Base-by-base conservation (phyloP, 2,888 invertebrate species). In the Drosophila mercatorum region DNA sequence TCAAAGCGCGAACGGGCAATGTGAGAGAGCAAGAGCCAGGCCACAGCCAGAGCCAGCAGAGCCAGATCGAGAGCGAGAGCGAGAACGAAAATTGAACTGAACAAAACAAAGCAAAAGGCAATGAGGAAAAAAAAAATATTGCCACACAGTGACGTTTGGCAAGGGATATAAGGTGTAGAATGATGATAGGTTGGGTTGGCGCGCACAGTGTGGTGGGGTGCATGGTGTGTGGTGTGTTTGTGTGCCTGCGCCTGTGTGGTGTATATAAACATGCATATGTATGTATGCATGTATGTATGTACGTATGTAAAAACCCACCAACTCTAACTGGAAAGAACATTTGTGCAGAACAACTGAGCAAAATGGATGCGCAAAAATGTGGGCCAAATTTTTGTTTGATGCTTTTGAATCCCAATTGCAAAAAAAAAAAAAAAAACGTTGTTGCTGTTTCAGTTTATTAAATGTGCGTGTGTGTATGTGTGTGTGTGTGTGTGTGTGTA, bases 351-450 rank as follows among this genome's bases (percentile, higher is more conserved):
- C 64, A 74, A 57, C 68, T 55, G 47, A 59, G 52, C 64, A 65
- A 74, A 78, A 72, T 78, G 58, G 62, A 77, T 74, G 77, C 70
- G 66, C 74, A 77, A 74, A 76, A 78, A 80, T 80, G 78, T 80
- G 80, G 81, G 81, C 75, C 81, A 80, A 80, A 80, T 78, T 75
- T 68, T 69, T 73, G 69, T 75, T 69, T 62, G 66, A 49, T 57
- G 62, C 68, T 62, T 69, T 62, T 64, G 43, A 59, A 62, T 31
- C 41, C 36, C 61, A 61, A 61, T 58, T 59, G 76, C 60, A 53
- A 61, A 65, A 64, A 53, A 43, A 14, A 46, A 26, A n/a, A 43
- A 52, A 60, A 64, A 63, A 52, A 36, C 14, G 31, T 14, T 72
- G 17, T 40, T 56, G 31, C 26, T 56, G 28, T 52, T 70, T 53